phyloP scores from a whole-genome alignment of 2,888 invertebrate species.

The Drosophila anomelani region DNA sequence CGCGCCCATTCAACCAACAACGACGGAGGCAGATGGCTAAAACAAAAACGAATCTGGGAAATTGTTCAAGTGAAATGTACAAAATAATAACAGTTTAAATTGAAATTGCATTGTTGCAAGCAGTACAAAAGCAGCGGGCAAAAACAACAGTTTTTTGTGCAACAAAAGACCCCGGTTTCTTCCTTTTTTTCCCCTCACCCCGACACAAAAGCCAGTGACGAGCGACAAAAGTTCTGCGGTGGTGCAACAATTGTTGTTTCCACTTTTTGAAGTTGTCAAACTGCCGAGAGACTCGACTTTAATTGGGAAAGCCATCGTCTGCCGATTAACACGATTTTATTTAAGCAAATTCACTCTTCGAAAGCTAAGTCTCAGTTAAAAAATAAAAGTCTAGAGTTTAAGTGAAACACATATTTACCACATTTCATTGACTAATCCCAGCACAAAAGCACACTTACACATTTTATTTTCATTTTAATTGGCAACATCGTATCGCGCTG shows the following conservation, averaged over 20 bases:
- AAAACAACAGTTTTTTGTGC: slow-evolving; percentile 27
- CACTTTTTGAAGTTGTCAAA: slow-evolving; percentile 24
- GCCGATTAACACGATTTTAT: slow-evolving; percentile 1
- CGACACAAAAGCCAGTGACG: slow-evolving; percentile 24
- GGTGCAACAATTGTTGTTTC: slow-evolving; percentile 44
- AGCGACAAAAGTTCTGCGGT: slow-evolving; percentile 42
- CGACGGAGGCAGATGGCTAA: not conserved
- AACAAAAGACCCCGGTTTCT: slow-evolving; percentile 13
- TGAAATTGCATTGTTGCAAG: slow-evolving; percentile 49
- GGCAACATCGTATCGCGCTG: slow-evolving; percentile 1
- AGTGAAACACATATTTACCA: not conserved
- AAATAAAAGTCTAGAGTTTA: not conserved
- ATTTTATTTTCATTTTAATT: slow-evolving; percentile 53
- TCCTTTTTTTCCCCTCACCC: not conserved
- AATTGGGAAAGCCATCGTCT: slow-evolving; percentile 1
- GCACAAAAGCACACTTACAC: not conserved
- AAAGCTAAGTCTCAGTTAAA: not conserved
- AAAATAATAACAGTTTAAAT: slow-evolving; percentile 55
- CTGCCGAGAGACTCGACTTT: not conserved
- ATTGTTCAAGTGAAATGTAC: slow-evolving; percentile 35
- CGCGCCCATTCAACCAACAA: slow-evolving; percentile 8
- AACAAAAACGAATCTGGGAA: slow-evolving; percentile 32
- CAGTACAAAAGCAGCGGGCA: slow-evolving; percentile 17
- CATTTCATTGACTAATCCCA: not conserved
- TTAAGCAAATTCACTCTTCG: not conserved